Conservation (phyloP, 1,140 invertebrate species). For the Galleria mellonella region DNA sequence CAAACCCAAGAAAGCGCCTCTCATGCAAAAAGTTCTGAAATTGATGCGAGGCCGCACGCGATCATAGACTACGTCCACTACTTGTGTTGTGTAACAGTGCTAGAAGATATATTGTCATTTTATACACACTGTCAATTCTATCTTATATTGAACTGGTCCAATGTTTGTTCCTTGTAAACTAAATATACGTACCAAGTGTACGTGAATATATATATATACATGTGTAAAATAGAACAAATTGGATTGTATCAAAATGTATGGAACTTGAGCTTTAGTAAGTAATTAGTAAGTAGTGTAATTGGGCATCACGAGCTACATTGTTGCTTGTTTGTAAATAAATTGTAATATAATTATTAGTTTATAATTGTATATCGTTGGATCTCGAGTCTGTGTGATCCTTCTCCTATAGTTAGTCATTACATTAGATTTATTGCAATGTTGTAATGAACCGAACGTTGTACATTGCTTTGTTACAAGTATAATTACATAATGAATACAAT, state of each 20-base stretch:
- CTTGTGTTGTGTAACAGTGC: too few species aligned
- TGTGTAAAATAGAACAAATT: constrained; percentile 22
- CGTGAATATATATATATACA: constrained; percentile 1
- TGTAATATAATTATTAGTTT: neutral
- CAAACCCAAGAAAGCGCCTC: constrained; percentile 84
- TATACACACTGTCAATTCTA: too few species aligned
- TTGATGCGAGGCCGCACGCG: constrained; percentile 84
- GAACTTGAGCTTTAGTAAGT: neutral
- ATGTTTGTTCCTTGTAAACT: constrained; percentile 36
- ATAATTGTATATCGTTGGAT: too few species aligned
- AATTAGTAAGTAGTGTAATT: too few species aligned
- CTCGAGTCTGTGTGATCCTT: neutral
- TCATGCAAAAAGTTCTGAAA: constrained; percentile 91
- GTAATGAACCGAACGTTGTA: constrained; percentile 15
- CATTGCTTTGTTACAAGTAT: too few species aligned
- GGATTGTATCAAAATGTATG: neutral
- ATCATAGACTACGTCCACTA: constrained; percentile 50
- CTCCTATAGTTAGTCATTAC: neutral
- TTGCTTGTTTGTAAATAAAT: neutral
- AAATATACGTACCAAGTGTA: constrained; percentile 34
- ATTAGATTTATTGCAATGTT: constrained; percentile 7
- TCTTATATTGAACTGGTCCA: too few species aligned
- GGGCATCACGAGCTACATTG: neutral
- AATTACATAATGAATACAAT: too few species aligned
- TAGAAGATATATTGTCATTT: too few species aligned